These are phyloP conservation scores for Anodontia alba DNA, from an alignment of 2,888 invertebrate genomes.

Conservation along the genomic window DNA sequence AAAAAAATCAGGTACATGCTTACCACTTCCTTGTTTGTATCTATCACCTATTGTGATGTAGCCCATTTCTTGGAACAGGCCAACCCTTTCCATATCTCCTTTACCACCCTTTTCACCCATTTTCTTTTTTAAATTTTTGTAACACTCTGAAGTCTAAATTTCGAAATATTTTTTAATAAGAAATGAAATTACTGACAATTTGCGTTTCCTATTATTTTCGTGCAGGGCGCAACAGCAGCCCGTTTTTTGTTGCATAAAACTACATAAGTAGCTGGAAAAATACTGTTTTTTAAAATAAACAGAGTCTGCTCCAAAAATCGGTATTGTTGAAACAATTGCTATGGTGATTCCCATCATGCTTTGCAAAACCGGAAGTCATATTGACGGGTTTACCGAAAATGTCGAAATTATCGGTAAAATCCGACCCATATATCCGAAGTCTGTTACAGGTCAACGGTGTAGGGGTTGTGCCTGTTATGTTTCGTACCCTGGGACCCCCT, in stretches of 20 bases:
- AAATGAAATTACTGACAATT: no score
- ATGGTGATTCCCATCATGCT: constrained; percentile 72
- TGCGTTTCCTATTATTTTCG: no score
- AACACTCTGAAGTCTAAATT: background rate
- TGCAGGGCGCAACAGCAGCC: background rate
- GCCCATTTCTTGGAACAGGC: constrained; percentile 84
- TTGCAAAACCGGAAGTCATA: constrained; percentile 43
- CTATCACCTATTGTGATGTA: constrained; percentile 84
- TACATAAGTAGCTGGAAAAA: background rate
- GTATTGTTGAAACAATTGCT: constrained; percentile 77
- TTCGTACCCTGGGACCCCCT: no score
- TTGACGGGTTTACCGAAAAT: background rate
- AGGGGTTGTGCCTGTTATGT: no score
- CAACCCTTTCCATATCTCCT: constrained; percentile 84
- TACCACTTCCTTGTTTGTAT: constrained; percentile 75
- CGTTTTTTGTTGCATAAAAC: background rate
- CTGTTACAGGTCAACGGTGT: no score
- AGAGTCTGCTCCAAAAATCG: background rate
- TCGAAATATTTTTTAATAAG: background rate
- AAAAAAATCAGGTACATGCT: background rate
- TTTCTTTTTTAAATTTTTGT: constrained; percentile 38
- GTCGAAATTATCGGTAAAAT: no score
- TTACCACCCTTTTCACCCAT: constrained; percentile 79
- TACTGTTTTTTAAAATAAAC: background rate
- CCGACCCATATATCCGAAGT: no score